Percentiles rank a stretch among this genome's conserved stretches.
These are phyloP conservation scores for Phoenicopterus ruber DNA, from an alignment of 2,113 vertebrate species.

Conservation along the genomic window DNA sequence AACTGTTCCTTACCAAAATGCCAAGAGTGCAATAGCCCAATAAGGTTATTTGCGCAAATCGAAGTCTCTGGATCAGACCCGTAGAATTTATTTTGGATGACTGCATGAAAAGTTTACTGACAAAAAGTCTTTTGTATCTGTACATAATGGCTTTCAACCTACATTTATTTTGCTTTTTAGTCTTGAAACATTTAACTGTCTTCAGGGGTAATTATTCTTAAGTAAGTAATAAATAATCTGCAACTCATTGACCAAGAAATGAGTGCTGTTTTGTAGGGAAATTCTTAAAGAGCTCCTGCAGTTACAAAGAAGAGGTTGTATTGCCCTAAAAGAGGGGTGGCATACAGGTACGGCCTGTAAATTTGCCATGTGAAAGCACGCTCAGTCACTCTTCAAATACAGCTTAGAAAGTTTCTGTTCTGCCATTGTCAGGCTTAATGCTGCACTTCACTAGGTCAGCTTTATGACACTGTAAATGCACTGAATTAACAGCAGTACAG, in stretches of 20 bases:
- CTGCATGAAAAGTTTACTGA: neutral
- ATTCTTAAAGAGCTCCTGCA: neutral
- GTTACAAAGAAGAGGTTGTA: slow-evolving; percentile 24
- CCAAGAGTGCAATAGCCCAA: neutral
- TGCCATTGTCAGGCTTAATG: neutral
- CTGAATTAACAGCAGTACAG: neutral
- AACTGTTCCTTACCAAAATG: slow-evolving; percentile 9
- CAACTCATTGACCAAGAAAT: slow-evolving; percentile 17
- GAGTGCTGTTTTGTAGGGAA: neutral
- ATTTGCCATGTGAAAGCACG: neutral
- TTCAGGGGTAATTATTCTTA: slow-evolving; percentile 25
- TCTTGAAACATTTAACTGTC: slow-evolving; percentile 9
- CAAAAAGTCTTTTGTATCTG: slow-evolving; percentile 23
- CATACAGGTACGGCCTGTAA: neutral
- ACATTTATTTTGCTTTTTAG: slow-evolving; percentile 1
- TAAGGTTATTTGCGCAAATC: neutral
- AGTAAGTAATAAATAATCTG: slow-evolving; percentile 40
- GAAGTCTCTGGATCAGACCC: neutral
- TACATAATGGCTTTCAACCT: neutral
- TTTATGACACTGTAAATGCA: slow-evolving; percentile 14
- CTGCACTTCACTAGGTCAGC: neutral
- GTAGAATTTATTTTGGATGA: neutral
- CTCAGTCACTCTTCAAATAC: neutral
- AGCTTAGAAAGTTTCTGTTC: neutral
- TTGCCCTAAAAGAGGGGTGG: neutral